Evolutionary conservation across 2,113 vertebrate species (phyloP), one percentile per base, ranked within the genome.

Genomic region (Condylura cristata): DNA sequence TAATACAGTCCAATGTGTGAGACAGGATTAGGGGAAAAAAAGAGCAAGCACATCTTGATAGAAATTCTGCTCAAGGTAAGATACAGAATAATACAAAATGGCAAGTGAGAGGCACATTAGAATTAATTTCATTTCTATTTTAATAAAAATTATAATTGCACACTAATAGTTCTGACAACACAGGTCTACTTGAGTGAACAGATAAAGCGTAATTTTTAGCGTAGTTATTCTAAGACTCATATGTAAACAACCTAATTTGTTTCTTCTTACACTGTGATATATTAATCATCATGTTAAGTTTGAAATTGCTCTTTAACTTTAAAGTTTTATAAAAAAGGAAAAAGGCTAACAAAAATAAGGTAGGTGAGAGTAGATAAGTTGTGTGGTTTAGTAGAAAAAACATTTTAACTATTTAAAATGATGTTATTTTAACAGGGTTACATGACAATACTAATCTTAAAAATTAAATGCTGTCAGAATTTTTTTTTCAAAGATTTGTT

Each of bases 1-100:
- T 93, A 88, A 86, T 95, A 94, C n/a, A 93, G 58, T 48, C 61
- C 65, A 76, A 92, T 86, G 93, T 97, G 90, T 95, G 72, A 92
- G 95, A 97, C 85, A 95, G 84, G 61, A 92, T 92, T 39, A 60
- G 13, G 87, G 20, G 10, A 63, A 80, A 6, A 63, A 39, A 75
- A 34, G n/a, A 85, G 46, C 26, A 87, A 97, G 91, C 41, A 90
- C 60, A 53, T 44, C 14, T 66, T 65, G 65, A 94, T 58, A 79
- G 26, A 58, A 94, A 84, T 92, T n/a, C 30, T 74, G 75, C 56
- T 95, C 51, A 90, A 95, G 76, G 46, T 66, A 92, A 96, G 88
- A 94, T 87, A 93, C 39, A 92, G 91, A 96, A 79, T 48, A 87
- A 74, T 70, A 56, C 60, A 22, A 83, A 86, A 58, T 80, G 41